These are phyloP conservation scores for Aurelia sp. DNA, from an alignment of 30 jellyfish, hydroid and myxozoan species.

Conservation along the genomic window DNA sequence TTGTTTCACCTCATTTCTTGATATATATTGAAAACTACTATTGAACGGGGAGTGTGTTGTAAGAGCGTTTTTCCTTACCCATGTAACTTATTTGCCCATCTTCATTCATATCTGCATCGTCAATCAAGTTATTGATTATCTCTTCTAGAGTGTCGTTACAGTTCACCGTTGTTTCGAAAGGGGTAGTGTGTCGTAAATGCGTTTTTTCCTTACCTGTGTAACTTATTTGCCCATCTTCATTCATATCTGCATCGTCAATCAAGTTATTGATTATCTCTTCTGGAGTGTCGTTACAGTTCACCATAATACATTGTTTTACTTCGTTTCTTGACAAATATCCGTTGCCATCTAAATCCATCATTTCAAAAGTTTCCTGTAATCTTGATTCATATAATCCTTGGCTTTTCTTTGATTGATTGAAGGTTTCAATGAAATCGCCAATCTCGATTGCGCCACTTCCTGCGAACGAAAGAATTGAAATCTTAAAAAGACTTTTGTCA, in stretches of 20 bases:
- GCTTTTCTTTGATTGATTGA: slow-evolving; percentile 19
- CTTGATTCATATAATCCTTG: slow-evolving; percentile 20
- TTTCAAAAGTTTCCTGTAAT: slow-evolving; percentile 54
- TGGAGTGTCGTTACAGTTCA: slow-evolving; percentile 27
- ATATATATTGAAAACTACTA: neutral
- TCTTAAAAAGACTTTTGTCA: too few relatives aligned
- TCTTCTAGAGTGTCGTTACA: too few relatives aligned
- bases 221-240: slow-evolving; percentile 89
- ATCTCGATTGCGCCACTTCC: slow-evolving; percentile 66
- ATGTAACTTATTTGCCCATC: slow-evolving; percentile 20
- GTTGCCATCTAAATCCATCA: slow-evolving; percentile 45
- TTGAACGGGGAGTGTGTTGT: neutral
- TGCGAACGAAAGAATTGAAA: neutral
- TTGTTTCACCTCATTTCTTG: slow-evolving; percentile 27
- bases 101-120: too few relatives aligned
- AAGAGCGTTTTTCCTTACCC: slow-evolving; percentile 41
- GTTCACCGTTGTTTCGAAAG: neutral
- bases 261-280: slow-evolving; percentile 74
- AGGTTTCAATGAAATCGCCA: slow-evolving; percentile 41
- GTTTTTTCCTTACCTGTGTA: too few relatives aligned
- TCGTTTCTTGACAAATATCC: slow-evolving; percentile 31
- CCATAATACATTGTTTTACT: slow-evolving; percentile 27
- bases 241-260: slow-evolving; percentile 82
- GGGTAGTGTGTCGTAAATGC: too few relatives aligned
- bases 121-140: too few relatives aligned